Base-by-base conservation (phyloP, 37 sponge, comb jelly and placozoan genomes). In the Dysidea cf. avara region DNA sequence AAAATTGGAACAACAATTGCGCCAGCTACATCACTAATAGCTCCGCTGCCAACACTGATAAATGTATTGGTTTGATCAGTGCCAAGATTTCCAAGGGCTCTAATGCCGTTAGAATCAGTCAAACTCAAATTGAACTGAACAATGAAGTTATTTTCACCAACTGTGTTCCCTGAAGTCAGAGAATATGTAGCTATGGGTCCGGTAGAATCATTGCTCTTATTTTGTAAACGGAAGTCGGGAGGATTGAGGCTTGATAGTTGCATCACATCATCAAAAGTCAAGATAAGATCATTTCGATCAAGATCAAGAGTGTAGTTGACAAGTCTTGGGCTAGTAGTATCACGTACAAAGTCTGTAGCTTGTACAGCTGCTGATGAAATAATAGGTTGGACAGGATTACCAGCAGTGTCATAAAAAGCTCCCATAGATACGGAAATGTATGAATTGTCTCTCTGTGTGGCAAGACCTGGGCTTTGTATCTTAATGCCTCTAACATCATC, bases 191-290 rank as follows among this genome's bases (percentile, higher is more conserved):
- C 72, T 2, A 24, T 56, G 28, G 24, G 13, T 53, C 34, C 25
- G 22, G 73, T 64, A 28, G 61, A 29, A 26, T 71, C 28, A 53
- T 48, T 47, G 1, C 59, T 66, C 33, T 58, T 73, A 63, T 51
- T 86, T 69, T 95, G 96, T 21, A 95, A 38, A n/a, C 64, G 61
- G 22, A 95, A 65, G 39, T 61, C 81, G 20, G 56, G 31, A n/a
- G 82, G 77, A 24, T 9, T 26, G 11, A 80, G 48, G 48, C 84
- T 71, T 13, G 34, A 38, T 9, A 66, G 38, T 49, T 91, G 69
- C 46, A 95, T 90, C 18, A 90, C 81, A 81, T 95, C 96, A 77
- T 87, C 76, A 64, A 95, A 95, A 18, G 89, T 86, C 13, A 95
- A 40, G 9, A 25, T 47, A 7, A 95, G 73, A 28, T 69, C 25